These are phyloP conservation scores for Proales similis DNA, from an alignment of 1,140 invertebrate genomes.

Conservation along the genomic window DNA sequence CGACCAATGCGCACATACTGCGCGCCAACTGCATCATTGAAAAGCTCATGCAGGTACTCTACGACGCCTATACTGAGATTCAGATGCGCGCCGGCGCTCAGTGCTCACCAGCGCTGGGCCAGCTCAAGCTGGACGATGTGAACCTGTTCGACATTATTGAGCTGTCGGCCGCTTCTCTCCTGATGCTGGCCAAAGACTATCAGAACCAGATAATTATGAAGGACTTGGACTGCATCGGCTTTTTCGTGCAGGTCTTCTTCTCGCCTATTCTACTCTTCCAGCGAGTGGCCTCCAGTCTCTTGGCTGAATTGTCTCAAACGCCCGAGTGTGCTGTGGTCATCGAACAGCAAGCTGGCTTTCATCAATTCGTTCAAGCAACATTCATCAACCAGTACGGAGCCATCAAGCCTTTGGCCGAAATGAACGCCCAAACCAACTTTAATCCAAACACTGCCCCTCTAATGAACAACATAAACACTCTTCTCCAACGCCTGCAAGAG, in stretches of 20 bases:
- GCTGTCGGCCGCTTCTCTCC: slow-evolving; percentile 77
- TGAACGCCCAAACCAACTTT: neutral
- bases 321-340: slow-evolving; percentile 16
- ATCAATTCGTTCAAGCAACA: slow-evolving; percentile 17
- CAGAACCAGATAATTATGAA: slow-evolving; percentile 64
- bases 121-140: slow-evolving; percentile 75
- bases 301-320: slow-evolving; percentile 8
- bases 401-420: slow-evolving; percentile 8
- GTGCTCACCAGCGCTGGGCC: neutral
- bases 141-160: slow-evolving; percentile 97
- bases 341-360: slow-evolving; percentile 9
- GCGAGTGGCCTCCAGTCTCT: neutral
- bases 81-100: slow-evolving; percentile 20
- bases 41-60: slow-evolving; percentile 76
- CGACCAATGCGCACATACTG: slow-evolving; percentile 84
- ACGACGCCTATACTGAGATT: slow-evolving; percentile 72
- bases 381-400: slow-evolving; percentile 25
- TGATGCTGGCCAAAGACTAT: slow-evolving; percentile 87
- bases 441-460: neutral
- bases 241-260: slow-evolving; percentile 31
- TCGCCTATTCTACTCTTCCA: neutral
- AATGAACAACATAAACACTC: slow-evolving; percentile 13
- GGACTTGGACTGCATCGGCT: slow-evolving; percentile 33
- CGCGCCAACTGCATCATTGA: slow-evolving; percentile 81
- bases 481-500: slow-evolving; percentile 25